Base-by-base conservation (phyloP, 2,113 vertebrate species). In the Ptychochromis oligacanthus region DNA sequence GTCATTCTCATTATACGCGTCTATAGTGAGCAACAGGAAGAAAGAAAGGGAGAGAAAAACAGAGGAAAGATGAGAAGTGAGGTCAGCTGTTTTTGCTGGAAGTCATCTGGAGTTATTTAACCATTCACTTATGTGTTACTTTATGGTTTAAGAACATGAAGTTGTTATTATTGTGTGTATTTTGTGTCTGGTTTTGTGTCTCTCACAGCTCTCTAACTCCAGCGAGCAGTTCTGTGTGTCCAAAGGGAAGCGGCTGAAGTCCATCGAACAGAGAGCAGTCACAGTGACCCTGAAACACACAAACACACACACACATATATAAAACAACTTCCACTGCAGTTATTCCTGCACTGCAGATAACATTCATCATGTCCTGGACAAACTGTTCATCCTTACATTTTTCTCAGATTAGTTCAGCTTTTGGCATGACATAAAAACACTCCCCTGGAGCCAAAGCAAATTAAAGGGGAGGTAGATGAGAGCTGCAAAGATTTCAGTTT, bases 121-220 rank as follows among this genome's bases (percentile, higher is more conserved):
- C 40, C 40, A 26, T 49, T 13, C 24, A 40, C 34, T 46, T 6
- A 40, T 11, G 13, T 31, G 28, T 31, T 28, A 56, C 18, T 36
- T 6, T 18, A 26, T 80, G 10, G 36, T 55, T 46, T 61, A 6
- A 36, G 54, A 34, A n/a, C 0, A 4, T 3, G 5, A 49, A 0
- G 6, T 2, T 80, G 56, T 49, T 18, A 34, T 3, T 24, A 26
- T 26, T 22, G 38, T 77, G 72, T 79, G 75, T 84, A 18, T 28
- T 26, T 75, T 58, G 61, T 84, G 74, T 81, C n/a, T n/a, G n/a
- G n/a, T n/a, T n/a, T n/a, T n/a, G 67, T 88, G 67, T 38, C 59
- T 96, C 97, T 97, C 93, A 98, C 97, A 98, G 95, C 97, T 99
- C 95, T 98, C 97, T 91, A 98, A 95, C 92, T 98, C 97, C 90